Evolutionary conservation across 1,140 invertebrate genomes (phyloP).

Genomic region (Zaprionus taronus): DNA sequence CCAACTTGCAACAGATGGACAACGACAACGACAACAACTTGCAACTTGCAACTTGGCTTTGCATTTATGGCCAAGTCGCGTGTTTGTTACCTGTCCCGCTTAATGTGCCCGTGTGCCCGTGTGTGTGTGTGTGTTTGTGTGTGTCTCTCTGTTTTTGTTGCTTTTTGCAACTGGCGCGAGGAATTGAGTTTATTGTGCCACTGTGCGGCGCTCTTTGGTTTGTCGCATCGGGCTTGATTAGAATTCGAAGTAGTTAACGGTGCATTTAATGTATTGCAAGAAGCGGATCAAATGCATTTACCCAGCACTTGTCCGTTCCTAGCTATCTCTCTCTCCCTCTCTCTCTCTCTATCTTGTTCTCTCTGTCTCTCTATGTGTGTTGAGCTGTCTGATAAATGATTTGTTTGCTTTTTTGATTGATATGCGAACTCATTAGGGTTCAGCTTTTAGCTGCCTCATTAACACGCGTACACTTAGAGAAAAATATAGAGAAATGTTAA

Average conservation of each 20-base stretch:
- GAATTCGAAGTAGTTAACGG: conserved; percentile 81
- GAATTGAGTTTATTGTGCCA: conserved; percentile 81
- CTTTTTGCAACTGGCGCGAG: conserved; percentile 41
- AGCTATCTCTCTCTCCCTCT: conserved; percentile 18
- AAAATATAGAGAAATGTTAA: background rate
- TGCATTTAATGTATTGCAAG: conserved; percentile 71
- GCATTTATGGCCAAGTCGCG: conserved; percentile 79
- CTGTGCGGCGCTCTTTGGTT: conserved; percentile 67
- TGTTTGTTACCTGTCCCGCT: conserved; percentile 61
- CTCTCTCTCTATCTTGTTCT: conserved; percentile 6
- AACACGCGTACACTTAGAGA: conserved; percentile 16
- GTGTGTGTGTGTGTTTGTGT: conserved; percentile 23
- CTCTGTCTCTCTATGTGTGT: background rate
- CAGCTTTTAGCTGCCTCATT: conserved; percentile 27
- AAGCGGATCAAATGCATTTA: conserved; percentile 77
- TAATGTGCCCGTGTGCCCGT: conserved; percentile 35
- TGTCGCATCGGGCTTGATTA: conserved; percentile 80
- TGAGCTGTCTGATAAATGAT: conserved; percentile 28
- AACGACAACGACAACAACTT: conserved; percentile 24
- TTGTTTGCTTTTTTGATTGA: conserved; percentile 27
- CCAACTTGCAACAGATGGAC: conserved; percentile 47
- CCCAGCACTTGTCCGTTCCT: conserved; percentile 19
- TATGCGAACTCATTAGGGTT: conserved; percentile 44
- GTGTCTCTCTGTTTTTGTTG: conserved; percentile 20
- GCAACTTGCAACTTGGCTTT: conserved; percentile 63